Evolutionary conservation across 2,888 invertebrate species (phyloP).

Genomic region (Tinea trinotella): DNA sequence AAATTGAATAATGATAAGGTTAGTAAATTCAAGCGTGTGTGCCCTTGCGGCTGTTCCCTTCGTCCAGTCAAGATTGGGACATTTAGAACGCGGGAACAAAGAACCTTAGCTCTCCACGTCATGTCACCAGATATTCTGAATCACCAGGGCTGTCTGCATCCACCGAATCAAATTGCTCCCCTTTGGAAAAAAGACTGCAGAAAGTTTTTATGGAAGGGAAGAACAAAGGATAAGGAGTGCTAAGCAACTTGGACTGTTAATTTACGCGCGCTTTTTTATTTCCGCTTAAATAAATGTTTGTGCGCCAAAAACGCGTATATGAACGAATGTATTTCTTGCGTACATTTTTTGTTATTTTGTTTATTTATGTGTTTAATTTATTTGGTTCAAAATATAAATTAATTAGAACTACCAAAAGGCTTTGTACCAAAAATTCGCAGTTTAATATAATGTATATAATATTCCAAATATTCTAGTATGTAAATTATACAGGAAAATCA

Average conservation of each 20-base stretch:
- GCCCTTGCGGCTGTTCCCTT: slow-evolving; percentile 59
- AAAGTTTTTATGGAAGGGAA: slow-evolving; percentile 75
- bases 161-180: slow-evolving; percentile 73
- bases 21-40: slow-evolving; percentile 45
- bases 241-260: not conserved
- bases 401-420: too few relatives aligned
- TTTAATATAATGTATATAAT: too few relatives aligned
- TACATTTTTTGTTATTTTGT: too few relatives aligned
- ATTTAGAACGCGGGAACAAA: slow-evolving; percentile 56
- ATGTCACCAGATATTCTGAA: slow-evolving; percentile 67
- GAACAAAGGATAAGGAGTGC: slow-evolving; percentile 23
- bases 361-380: too few relatives aligned
- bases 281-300: too few relatives aligned
- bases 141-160: slow-evolving; percentile 70
- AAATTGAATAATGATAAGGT: slow-evolving; percentile 38
- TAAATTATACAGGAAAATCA: too few relatives aligned
- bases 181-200: slow-evolving; percentile 81
- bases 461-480: too few relatives aligned
- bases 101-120: slow-evolving; percentile 53
- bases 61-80: slow-evolving; percentile 45
- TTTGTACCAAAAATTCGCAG: too few relatives aligned
- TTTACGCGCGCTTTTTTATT: too few relatives aligned
- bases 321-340: too few relatives aligned
- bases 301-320: too few relatives aligned
- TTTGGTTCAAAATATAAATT: too few relatives aligned